Conservation (phyloP, 2,888 invertebrate genomes). For the Saturnia japonica region DNA sequence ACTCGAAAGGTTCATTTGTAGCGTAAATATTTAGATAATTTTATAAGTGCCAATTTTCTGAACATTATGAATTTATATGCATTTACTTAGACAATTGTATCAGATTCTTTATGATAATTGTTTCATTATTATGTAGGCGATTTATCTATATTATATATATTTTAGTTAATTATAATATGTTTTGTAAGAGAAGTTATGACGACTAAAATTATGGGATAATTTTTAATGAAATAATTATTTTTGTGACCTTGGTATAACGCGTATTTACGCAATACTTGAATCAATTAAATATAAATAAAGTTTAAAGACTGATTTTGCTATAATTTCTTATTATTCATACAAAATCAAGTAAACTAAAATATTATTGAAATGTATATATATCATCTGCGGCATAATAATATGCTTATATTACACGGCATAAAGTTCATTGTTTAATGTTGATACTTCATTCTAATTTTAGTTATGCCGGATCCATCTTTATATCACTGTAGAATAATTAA, state of each 20-base stretch:
- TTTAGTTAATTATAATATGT: slow-evolving; percentile 45
- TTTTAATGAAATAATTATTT: slow-evolving; percentile 56
- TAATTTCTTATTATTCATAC: background rate
- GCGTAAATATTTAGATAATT: slow-evolving; percentile 26
- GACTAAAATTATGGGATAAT: slow-evolving; percentile 31
- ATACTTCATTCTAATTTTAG: slow-evolving; percentile 25
- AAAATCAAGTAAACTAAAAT: no score
- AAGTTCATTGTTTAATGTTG: background rate
- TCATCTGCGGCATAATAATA: background rate
- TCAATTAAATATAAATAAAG: slow-evolving; percentile 61
- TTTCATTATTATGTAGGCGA: slow-evolving; percentile 57
- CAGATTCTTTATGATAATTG: slow-evolving; percentile 47
- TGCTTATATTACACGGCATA: background rate
- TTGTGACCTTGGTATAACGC: slow-evolving; percentile 45
- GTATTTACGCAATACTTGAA: slow-evolving; percentile 47
- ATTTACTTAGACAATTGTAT: slow-evolving; percentile 55
- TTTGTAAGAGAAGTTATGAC: slow-evolving; percentile 36
- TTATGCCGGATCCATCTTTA: slow-evolving; percentile 27
- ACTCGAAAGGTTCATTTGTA: slow-evolving; percentile 53
- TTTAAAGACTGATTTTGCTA: slow-evolving; percentile 35
- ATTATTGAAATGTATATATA: background rate
- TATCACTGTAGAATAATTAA: slow-evolving; percentile 31
- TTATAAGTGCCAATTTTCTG: slow-evolving; percentile 31
- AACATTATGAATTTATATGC: slow-evolving; percentile 57
- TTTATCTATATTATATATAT: slow-evolving; percentile 37